Evolutionary conservation across 2,113 vertebrate genomes (phyloP).

Genomic region (Crotophaga sulcirostris): DNA sequence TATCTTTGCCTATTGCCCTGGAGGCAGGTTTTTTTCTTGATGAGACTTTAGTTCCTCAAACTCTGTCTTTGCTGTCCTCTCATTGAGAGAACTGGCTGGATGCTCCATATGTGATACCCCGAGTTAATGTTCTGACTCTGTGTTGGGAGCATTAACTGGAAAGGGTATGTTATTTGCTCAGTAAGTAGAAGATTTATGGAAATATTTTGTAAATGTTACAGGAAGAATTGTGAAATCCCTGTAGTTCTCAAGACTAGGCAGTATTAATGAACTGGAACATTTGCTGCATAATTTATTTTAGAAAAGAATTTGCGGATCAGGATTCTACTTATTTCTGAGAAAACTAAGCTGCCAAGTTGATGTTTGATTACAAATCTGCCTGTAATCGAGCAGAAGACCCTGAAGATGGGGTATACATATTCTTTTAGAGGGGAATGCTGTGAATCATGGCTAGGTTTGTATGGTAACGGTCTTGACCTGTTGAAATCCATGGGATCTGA

Average conservation of each 20-base stretch:
- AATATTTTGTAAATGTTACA: conserved; percentile 48
- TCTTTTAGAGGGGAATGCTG: neutral
- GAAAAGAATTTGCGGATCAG: neutral
- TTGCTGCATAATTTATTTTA: neutral
- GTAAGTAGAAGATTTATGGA: conserved; percentile 18
- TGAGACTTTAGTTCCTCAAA: neutral
- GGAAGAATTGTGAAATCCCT: conserved; percentile 25
- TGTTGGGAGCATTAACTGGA: neutral
- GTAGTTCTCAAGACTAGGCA: neutral
- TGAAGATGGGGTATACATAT: neutral
- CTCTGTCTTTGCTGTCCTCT: neutral
- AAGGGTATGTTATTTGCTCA: conserved; percentile 14
- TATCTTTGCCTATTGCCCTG: neutral
- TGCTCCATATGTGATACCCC: neutral
- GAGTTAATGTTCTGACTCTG: neutral
- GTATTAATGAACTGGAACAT: conserved; percentile 1
- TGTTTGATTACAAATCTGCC: neutral
- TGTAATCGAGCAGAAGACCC: neutral
- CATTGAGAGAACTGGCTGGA: neutral
- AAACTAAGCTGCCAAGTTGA: neutral
- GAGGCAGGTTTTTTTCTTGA: neutral
- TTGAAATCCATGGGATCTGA: neutral
- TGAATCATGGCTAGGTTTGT: neutral
- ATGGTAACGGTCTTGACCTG: neutral
- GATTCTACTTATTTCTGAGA: neutral